Evolutionary conservation across 2,797 vertebrate genomes (phyloP), one percentile per base, ranked within the genome.

Genomic region (Apodemus agrarius): DNA sequence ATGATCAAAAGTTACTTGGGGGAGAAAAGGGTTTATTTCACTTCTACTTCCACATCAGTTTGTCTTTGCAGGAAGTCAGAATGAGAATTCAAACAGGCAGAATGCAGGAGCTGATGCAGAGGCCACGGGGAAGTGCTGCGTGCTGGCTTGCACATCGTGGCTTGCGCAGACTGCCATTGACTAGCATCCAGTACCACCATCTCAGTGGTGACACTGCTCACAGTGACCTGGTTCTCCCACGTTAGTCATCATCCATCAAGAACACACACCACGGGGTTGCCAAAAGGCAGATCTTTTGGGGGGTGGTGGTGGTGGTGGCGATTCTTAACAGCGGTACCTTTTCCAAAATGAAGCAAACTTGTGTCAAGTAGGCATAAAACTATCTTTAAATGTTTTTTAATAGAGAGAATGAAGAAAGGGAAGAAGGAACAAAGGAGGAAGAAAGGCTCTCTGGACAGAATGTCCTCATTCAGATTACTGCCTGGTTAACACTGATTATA

Each of bases 391-490:
- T 54, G 67, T n/a, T 37, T 86, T 10, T 52, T 54, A 91, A 91
- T n/a, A 19, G 89, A 80, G 0, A 6, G 22, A 57, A 61, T 46
- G 34, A 89, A 87, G 17, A 59, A 59, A 75, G 54, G 43, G 17
- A 78, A 46, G 88, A 63, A 34, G 21, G 78, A 31, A 43, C 9
- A 13, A 72, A 72, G 65, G n/a, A 57, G 63, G 52, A 83, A 26
- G 31, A 43, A 78, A 65, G 59, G 31, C 59, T 84, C 72, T 93
- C 43, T 93, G 65, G 93, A 76, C 12, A 82, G 26, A 82, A 16
- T 46, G 26, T 88, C 90, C 91, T 89, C 7, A 67, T 31, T 75
- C 21, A 95, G 16, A 63, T 89, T 89, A 63, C 80, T 87, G 67
- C 22, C 26, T 91, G 59, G 76, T 92, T 88, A 88, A 90, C 34